Conservation (phyloP, 2,888 invertebrate genomes). For the Microchrysa polita region DNA sequence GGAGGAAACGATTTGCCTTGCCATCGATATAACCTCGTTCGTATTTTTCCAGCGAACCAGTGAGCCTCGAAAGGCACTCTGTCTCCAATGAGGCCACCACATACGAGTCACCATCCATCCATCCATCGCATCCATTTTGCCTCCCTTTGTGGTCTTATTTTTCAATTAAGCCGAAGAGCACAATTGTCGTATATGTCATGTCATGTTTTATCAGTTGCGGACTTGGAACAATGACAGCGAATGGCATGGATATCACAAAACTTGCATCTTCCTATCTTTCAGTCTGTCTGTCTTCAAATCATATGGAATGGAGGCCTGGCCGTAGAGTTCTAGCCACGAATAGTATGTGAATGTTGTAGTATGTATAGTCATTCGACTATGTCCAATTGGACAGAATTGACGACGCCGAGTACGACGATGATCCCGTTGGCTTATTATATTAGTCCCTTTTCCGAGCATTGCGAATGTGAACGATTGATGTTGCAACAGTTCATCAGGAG, state of each 20-base stretch:
- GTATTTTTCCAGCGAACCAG: background rate
- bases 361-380: slow-evolving; percentile 45
- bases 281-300: slow-evolving; percentile 35
- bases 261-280: slow-evolving; percentile 43
- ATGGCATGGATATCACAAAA: slow-evolving; percentile 36
- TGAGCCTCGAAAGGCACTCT: slow-evolving; percentile 9
- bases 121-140: slow-evolving; percentile 30
- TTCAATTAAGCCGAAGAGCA: slow-evolving; percentile 50
- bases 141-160: slow-evolving; percentile 46
- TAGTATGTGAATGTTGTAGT: too few relatives aligned
- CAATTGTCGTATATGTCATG: slow-evolving; percentile 50
- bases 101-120: too few relatives aligned
- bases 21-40: slow-evolving; percentile 17
- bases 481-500: slow-evolving; percentile 29
- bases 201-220: slow-evolving; percentile 46
- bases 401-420: slow-evolving; percentile 4
- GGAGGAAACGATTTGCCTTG: background rate
- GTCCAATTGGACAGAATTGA: slow-evolving; percentile 43
- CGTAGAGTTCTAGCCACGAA: slow-evolving; percentile 9
- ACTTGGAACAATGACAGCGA: slow-evolving; percentile 45
- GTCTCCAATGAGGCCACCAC: slow-evolving; percentile 16
- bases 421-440: slow-evolving; percentile 24
- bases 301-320: too few relatives aligned
- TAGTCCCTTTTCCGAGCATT: slow-evolving; percentile 1
- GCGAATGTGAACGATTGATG: slow-evolving; percentile 22